Percentiles rank a stretch among this genome's conserved stretches.
Conservation (phyloP, 2,888 invertebrate species). For the Priapulus caudatus region DNA sequence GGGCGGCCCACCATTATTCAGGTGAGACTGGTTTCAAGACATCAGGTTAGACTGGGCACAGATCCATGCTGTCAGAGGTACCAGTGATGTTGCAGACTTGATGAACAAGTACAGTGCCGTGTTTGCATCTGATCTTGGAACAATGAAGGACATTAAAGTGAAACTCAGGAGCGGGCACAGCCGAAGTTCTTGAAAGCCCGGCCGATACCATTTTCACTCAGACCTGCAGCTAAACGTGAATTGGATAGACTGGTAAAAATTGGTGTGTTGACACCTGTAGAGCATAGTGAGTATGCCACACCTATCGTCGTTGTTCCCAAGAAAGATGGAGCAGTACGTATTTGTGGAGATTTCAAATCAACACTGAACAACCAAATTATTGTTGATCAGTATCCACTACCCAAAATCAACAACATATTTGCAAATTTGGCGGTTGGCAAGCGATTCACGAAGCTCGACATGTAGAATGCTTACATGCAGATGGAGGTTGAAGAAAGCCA, state of each 20-base stretch:
- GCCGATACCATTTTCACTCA: conserved; percentile 6
- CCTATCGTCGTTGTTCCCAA: conserved; percentile 24
- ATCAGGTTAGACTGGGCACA: no score
- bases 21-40: no score
- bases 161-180: background rate
- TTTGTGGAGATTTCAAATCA: conserved; percentile 25
- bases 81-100: no score
- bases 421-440: conserved; percentile 16
- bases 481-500: conserved; percentile 18
- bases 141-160: no score
- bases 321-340: conserved; percentile 18
- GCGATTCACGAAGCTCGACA: conserved; percentile 22
- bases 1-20: no score
- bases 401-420: conserved; percentile 16
- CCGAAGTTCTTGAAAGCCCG: conserved; percentile 9
- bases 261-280: conserved; percentile 7
- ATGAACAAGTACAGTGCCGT: no score
- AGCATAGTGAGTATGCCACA: conserved; percentile 21
- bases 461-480: conserved; percentile 23
- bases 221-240: conserved; percentile 20
- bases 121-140: no score
- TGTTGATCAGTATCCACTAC: conserved; percentile 18
- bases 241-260: conserved; percentile 17
- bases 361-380: conserved; percentile 19
- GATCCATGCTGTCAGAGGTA: no score